Base-by-base conservation (phyloP, 2,888 invertebrate species). In the Melanchra persicariae region DNA sequence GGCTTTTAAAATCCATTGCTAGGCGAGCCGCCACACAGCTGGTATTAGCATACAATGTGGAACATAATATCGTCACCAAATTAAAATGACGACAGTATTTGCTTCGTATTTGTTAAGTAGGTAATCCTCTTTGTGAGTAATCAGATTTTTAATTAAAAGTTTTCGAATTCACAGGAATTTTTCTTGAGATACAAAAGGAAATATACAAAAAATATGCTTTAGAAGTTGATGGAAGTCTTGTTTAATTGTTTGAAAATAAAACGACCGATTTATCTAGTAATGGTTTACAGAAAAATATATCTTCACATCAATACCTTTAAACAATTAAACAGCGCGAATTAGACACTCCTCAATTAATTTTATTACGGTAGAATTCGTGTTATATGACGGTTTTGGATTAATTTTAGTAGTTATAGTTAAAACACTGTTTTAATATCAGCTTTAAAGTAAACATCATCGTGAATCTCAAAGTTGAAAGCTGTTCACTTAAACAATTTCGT, bases 1-100 rank as follows among this genome's bases (percentile, higher is more conserved):
- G 75, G 45, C 70, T 68, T 63, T 71, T 62, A 70, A 73, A n/a
- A 58, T 63, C 70, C 64, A 70, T 73, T 65, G 61, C 64, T 34
- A 47, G 26, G 64, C 52, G 43, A 63, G 43, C 52, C 47, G 65
- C 26, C 24, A 26, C 15, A 58, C 30, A 30, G 9, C 49, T 37
- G 17, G 19, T 19, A 82, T 81, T 85, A 76, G 51, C 82, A 85
- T 83, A 81, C 75, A 77, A 85, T 82, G 67, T 49, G 22, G 65
- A 54, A 54, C 51, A 43, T 51, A 65, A 61, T 79, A 51, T 26
- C 52, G 22, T 55, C 59, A 65, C 57, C 9, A 70, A 77, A 74
- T 71, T 78, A n/a, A 70, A 76, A 55, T 22, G 47, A 54, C 52
- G 52, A 54, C 19, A 66, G 37, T 49, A 52, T 37, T 68, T 43